Evolutionary conservation across 1,140 invertebrate genomes (phyloP).

Genomic region (Drosophila hydei): DNA sequence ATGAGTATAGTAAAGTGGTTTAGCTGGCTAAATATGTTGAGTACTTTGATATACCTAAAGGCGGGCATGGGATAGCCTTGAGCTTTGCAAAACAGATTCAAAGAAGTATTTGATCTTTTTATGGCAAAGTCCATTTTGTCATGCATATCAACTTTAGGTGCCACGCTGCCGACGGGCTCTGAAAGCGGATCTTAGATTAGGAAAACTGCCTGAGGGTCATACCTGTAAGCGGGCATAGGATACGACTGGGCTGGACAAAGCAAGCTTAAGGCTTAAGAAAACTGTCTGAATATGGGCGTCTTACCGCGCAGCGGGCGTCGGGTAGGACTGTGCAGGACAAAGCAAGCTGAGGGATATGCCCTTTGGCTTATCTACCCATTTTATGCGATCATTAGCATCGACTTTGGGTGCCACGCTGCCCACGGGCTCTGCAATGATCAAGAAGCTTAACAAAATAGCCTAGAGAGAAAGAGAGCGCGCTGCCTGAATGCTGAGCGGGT

Average conservation of each 20-base stretch:
- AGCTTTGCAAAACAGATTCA: constrained; percentile 85
- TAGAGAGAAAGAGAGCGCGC: background rate
- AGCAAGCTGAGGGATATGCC: constrained; percentile 84
- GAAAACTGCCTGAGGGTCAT: constrained; percentile 58
- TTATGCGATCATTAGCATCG: constrained; percentile 86
- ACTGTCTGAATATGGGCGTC: constrained; percentile 35
- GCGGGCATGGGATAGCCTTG: constrained; percentile 88
- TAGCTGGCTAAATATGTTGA: constrained; percentile 81
- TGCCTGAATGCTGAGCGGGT: constrained; percentile 38
- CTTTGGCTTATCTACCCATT: constrained; percentile 64
- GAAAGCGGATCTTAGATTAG: constrained; percentile 14
- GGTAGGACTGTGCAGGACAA: constrained; percentile 88
- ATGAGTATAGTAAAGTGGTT: constrained; percentile 84
- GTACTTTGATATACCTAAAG: constrained; percentile 86
- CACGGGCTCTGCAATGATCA: constrained; percentile 87
- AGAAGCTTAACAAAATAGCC: background rate
- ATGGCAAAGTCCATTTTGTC: constrained; percentile 69
- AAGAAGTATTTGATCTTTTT: constrained; percentile 37
- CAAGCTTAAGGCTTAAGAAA: constrained; percentile 54
- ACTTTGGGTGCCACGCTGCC: constrained; percentile 91
- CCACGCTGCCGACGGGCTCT: constrained; percentile 90
- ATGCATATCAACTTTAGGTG: constrained; percentile 86
- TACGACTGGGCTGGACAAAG: constrained; percentile 88
- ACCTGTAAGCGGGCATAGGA: constrained; percentile 88
- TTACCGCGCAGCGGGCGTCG: constrained; percentile 87